Conservation (phyloP, 1,140 invertebrate genomes). For the Pinna nobilis region DNA sequence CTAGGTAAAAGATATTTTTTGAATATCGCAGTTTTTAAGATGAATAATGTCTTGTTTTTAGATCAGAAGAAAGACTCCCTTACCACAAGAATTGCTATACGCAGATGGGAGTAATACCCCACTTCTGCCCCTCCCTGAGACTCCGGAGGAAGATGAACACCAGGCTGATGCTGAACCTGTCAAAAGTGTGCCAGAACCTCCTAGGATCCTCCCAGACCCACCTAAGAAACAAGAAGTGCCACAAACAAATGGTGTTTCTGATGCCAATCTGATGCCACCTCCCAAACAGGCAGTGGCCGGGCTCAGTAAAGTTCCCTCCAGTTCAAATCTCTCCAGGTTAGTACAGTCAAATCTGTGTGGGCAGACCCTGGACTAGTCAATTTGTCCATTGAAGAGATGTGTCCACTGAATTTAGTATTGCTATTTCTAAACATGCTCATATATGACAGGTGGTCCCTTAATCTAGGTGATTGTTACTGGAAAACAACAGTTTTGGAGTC, state of each 20-base stretch:
- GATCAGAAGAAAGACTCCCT: constrained; percentile 81
- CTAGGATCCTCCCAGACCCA: constrained; percentile 2
- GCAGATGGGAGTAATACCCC: constrained; percentile 62
- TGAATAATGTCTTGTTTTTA: constrained; percentile 70
- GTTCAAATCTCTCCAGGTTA: constrained; percentile 37
- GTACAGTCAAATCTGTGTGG: not conserved
- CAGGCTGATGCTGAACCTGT: not conserved
- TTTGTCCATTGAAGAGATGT: too few relatives aligned
- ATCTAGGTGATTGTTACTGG: too few relatives aligned
- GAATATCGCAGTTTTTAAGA: too few relatives aligned
- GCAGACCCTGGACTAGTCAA: too few relatives aligned
- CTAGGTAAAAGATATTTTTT: too few relatives aligned
- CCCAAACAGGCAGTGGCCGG: constrained; percentile 44
- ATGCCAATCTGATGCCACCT: constrained; percentile 57
- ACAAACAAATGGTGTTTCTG: constrained; percentile 4
- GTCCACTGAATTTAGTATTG: too few relatives aligned
- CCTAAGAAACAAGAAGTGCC: constrained; percentile 14
- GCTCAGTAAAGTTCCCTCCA: constrained; percentile 15
- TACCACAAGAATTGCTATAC: constrained; percentile 82
- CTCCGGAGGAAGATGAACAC: constrained; percentile 50
- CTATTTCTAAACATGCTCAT: too few relatives aligned
- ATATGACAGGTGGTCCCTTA: too few relatives aligned
- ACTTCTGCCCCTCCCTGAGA: constrained; percentile 48
- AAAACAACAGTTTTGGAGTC: too few relatives aligned
- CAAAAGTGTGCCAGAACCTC: not conserved